Evolutionary conservation across 53 echinoderm and acorn worm genomes (phyloP).

Genomic region (Zoroaster sp.): DNA sequence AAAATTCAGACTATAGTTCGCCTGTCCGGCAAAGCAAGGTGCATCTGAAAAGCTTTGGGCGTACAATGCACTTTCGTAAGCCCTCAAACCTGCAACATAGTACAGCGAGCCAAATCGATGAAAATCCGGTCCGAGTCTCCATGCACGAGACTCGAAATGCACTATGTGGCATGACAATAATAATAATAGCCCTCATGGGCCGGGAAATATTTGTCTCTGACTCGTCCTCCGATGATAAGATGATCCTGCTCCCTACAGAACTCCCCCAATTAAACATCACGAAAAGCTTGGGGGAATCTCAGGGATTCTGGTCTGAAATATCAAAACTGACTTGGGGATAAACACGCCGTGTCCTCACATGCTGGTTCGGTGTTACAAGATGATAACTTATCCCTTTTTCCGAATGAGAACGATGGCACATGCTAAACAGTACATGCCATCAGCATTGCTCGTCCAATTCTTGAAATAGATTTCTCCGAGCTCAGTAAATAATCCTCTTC

Average conservation of each 20-base stretch:
- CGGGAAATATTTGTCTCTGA: neutral
- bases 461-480: neutral
- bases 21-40: neutral
- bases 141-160: neutral
- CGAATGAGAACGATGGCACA: neutral
- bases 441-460: neutral
- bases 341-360: conserved; percentile 11
- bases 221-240: neutral
- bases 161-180: neutral
- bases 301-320: neutral
- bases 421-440: conserved; percentile 26
- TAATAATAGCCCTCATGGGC: neutral
- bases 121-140: neutral
- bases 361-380: neutral
- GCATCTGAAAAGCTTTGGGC: conserved; percentile 13
- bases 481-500: neutral
- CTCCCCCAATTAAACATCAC: neutral
- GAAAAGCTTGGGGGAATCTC: neutral
- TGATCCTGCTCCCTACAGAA: neutral
- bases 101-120: conserved; percentile 4
- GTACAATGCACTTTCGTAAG: neutral
- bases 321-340: neutral
- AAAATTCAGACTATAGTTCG: no score
- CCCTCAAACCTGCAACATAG: conserved; percentile 9
- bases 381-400: neutral